Evolutionary conservation across 2,113 vertebrate genomes (phyloP).

Genomic region (Mola mola): DNA sequence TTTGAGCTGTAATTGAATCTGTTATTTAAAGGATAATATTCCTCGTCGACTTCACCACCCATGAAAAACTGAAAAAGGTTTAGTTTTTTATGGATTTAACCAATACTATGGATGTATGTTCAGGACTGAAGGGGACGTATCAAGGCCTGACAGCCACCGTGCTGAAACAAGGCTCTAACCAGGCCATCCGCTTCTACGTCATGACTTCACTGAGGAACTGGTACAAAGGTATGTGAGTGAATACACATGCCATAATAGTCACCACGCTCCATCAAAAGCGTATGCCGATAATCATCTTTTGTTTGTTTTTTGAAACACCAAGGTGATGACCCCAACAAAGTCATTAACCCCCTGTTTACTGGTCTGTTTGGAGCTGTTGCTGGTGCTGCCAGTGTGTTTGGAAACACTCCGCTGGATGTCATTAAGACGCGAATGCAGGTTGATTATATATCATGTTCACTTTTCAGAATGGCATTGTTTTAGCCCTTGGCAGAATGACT

Average conservation of each 20-base stretch:
- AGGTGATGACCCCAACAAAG: conserved; percentile 90
- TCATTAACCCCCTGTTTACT: conserved; percentile 90
- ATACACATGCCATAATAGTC: not conserved
- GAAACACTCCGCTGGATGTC: conserved; percentile 96
- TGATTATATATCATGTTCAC: not conserved
- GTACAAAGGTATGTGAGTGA: conserved; percentile 88
- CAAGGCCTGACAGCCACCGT: conserved; percentile 94
- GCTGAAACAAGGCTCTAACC: conserved; percentile 97
- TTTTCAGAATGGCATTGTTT: too few species aligned
- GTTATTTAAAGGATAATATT: too few species aligned
- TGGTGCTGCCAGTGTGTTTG: conserved; percentile 93
- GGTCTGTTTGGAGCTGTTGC: conserved; percentile 90
- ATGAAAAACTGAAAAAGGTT: too few species aligned
- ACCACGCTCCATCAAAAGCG: not conserved
- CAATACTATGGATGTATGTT: not conserved
- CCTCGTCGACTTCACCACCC: too few species aligned
- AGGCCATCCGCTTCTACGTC: conserved; percentile 96
- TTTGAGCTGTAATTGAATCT: too few species aligned
- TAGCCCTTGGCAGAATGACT: not conserved
- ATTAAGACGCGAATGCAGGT: conserved; percentile 99
- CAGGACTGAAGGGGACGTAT: conserved; percentile 93
- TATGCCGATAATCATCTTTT: not conserved
- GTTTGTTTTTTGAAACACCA: not conserved
- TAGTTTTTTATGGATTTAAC: not conserved
- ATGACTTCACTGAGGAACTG: conserved; percentile 97